Evolutionary conservation across 2,888 invertebrate genomes (phyloP), one percentile per base, ranked within the genome.

Genomic region (Hemithea aestivaria): DNA sequence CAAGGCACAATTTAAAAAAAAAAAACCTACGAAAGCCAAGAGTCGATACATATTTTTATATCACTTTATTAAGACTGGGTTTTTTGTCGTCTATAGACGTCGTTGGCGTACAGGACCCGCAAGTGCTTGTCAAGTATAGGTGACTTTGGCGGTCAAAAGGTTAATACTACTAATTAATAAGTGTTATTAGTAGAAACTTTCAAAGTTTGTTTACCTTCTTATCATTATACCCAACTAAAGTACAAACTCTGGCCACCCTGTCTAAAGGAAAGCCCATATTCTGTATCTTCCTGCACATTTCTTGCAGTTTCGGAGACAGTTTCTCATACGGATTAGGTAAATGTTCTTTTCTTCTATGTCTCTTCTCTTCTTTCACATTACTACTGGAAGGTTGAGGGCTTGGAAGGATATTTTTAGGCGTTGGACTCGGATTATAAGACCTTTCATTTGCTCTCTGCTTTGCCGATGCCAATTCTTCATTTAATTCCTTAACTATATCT

Each of bases 221-320:
- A 77, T 96, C 94, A 85, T 95, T 68, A 88, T 89, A 79, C 40
- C 96, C 96, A 49, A 95, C 85, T 31, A 92, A 85, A 54, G 91
- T 90, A 53, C 93, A 93, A n/a, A 94, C 93, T 57, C 95, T 90
- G 3, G 94, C 92, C 9, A 95, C 95, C 71, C 95, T 90, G 40
- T 93, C 90, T 33, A 94, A 69, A 0, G 95, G 93, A 68, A 97
- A 97, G 1, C 97, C 97, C 97, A 97, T 97, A 44, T 91, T 90
- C 61, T 92, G 91, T 40, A 97, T 91, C 50, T 91, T 91, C 61
- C 90, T 89, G 34, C 93, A 94, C 62, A 95, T 84, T 23, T 84
- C 88, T 70, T 93, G 92, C 37, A 90, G 80, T 33, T 89, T 85
- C 7, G 78, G 68, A 16, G 89, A 77, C 53, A 85, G 52, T 43